These are phyloP conservation scores for Heteromormyrus szaboi DNA, from an alignment of 2,797 vertebrate species.

Conservation along the genomic window DNA sequence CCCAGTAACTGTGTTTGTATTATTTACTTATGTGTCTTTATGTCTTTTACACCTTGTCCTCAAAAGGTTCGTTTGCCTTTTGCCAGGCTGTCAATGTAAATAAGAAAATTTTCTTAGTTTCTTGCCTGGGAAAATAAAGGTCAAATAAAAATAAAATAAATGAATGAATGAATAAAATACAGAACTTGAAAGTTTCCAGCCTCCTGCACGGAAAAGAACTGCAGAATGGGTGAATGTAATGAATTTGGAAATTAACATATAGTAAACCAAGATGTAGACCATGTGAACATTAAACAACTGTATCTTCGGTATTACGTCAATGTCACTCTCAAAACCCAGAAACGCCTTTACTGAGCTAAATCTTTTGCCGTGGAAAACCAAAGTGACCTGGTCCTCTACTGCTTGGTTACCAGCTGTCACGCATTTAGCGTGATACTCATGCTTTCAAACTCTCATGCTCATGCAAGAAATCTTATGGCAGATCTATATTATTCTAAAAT, in stretches of 20 bases:
- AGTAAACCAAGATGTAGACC: background rate
- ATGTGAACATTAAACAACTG: background rate
- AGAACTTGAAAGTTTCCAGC: background rate
- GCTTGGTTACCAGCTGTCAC: background rate
- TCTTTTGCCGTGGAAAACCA: background rate
- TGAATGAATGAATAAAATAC: background rate
- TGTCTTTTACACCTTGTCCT: background rate
- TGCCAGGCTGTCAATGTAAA: background rate
- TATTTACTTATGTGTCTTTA: background rate
- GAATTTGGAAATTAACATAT: background rate
- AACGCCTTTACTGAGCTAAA: background rate
- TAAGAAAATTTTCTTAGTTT: background rate
- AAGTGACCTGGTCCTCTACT: background rate
- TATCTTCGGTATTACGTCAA: background rate
- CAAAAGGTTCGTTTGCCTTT: background rate
- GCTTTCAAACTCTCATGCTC: background rate
- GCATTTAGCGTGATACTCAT: background rate
- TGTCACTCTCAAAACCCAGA: background rate
- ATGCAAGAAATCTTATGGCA: background rate
- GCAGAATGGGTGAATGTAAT: background rate
- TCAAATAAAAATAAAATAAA: background rate
- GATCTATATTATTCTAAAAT: background rate
- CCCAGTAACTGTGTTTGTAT: background rate
- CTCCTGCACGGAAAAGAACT: background rate
- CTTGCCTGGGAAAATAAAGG: background rate